Percentiles rank a stretch among this genome's conserved stretches.
phyloP scores from a whole-genome alignment of 2,113 vertebrate genomes.

The Sprattus sprattus region DNA sequence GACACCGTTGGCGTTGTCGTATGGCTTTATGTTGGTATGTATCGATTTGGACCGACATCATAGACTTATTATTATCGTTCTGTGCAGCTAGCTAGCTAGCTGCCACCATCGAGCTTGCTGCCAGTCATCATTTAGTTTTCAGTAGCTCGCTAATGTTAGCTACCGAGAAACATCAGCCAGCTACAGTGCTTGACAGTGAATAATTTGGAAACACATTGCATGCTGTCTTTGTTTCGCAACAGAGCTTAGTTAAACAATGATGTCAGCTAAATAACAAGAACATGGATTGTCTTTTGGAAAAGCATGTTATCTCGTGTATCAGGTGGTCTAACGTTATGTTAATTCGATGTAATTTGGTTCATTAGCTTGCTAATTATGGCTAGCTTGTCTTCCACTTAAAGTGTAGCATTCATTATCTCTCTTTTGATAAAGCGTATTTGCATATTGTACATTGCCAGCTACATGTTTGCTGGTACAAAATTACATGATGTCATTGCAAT shows the following conservation, averaged over 20 bases:
- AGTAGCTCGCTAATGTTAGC: slow-evolving; percentile 49
- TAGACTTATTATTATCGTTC: not conserved
- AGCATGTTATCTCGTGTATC: not conserved
- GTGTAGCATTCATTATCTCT: not conserved
- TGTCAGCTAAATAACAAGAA: not conserved
- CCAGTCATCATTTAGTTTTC: slow-evolving; percentile 13
- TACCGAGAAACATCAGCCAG: slow-evolving; percentile 31
- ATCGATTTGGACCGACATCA: slow-evolving; percentile 30
- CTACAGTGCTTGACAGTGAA: not conserved
- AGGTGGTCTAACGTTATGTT: not conserved
- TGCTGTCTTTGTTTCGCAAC: not conserved
- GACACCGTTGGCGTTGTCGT: slow-evolving; percentile 55
- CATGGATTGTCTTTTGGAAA: not conserved
- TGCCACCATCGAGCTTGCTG: not conserved
- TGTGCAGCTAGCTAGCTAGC: not conserved
- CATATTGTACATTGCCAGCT: not conserved
- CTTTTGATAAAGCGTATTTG: not conserved
- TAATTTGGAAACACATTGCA: not conserved
- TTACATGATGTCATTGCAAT: not conserved
- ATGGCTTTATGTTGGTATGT: slow-evolving; percentile 70
- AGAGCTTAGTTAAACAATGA: not conserved
- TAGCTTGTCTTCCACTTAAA: not conserved
- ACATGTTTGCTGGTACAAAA: not conserved
- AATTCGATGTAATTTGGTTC: not conserved
- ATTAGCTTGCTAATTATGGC: slow-evolving; percentile 10